phyloP scores from a whole-genome alignment of 2,888 invertebrate species.

The Diplazon laetatorius region DNA sequence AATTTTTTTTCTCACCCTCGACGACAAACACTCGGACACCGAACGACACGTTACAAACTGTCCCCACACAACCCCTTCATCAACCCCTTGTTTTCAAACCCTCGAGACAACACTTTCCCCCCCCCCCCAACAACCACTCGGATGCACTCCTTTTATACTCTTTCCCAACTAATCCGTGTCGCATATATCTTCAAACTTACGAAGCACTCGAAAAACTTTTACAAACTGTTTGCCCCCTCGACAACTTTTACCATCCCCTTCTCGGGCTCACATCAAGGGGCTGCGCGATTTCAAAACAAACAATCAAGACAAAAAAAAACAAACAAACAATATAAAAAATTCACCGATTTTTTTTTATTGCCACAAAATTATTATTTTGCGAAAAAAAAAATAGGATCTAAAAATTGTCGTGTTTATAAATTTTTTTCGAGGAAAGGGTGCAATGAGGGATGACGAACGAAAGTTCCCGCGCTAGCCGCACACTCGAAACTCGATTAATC shows the following conservation, averaged over 20 bases:
- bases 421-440: neutral
- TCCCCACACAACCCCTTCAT: neutral
- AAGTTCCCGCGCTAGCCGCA: constrained; percentile 8
- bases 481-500: constrained; percentile 7
- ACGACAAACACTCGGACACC: neutral
- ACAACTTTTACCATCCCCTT: neutral
- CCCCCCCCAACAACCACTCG: neutral
- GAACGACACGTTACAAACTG: constrained; percentile 1
- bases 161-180: neutral
- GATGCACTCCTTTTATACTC: neutral
- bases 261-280: neutral
- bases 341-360: neutral
- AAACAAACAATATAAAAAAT: neutral
- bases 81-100: neutral
- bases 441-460: no score
- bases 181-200: neutral
- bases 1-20: neutral
- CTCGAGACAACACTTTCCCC: neutral
- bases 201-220: neutral
- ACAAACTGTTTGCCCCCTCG: neutral
- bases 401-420: constrained; percentile 1
- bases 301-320: no score
- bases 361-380: no score
- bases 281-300: neutral
- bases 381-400: no score